Evolutionary conservation across 2,888 invertebrate species (phyloP), one percentile per base, ranked within the genome.

Genomic region (Pinctada fucata): DNA sequence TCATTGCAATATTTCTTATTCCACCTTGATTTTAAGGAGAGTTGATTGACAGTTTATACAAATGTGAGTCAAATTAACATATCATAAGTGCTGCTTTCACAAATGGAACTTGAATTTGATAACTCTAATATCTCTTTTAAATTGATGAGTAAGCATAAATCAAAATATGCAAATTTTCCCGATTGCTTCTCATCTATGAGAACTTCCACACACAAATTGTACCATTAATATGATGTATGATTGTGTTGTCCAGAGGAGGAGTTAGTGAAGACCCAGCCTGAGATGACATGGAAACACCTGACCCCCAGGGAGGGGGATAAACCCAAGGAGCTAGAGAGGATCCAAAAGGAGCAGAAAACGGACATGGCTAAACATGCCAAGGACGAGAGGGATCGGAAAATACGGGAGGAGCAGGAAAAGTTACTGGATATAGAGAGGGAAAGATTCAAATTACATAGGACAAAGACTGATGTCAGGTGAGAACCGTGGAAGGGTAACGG

Each of bases 301-400:
- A 78, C 49, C 48, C 16, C 69, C 16, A 69, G 47, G 3, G 50
- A 45, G 6, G 65, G 74, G 51, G 70, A 74, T 16, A 78, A 75
- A 45, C 47, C 74, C n/a, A 74, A 65, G 52, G 78, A 78, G 45
- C 48, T 78, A 47, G 78, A 78, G 58, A 74, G 66, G 70, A 78
- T 52, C 6, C 63, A 69, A 68, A 69, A 31, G 45, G 72, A 74
- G 45, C 74, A 70, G 51, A 68, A 52, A 48, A 70, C 45, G 45
- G 74, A 72, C 49, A 70, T 10, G 50, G 31, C 13, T 16, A n/a
- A 10, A n/a, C 52, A 63, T n/a, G 70, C 68, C 10, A 63, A 16
- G 70, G 58, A 70, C 63, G 69, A 78, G 51, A 70, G 64, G 31
- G 51, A 65, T 52, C 70, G 49, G 65, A 65, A 65, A 70, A 58